Conservation (phyloP, 2,113 vertebrate genomes). For the Colinus virginianus region DNA sequence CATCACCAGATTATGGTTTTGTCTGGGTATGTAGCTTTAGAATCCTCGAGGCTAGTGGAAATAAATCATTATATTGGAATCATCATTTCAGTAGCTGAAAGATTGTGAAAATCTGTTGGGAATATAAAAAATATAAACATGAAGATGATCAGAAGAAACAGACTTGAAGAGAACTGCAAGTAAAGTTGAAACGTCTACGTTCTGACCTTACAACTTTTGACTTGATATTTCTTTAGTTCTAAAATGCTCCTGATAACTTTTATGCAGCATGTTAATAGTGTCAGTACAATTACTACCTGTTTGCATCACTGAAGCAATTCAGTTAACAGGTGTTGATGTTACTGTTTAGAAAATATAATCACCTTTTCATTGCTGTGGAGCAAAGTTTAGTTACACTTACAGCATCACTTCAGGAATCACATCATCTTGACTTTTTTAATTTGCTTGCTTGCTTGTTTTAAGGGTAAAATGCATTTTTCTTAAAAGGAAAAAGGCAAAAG, state of each 20-base stretch:
- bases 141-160: not conserved
- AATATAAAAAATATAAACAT: not conserved
- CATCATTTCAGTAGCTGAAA: not conserved
- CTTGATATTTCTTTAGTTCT: not conserved
- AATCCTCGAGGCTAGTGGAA: not conserved
- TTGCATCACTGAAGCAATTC: not conserved
- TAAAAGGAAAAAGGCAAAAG: not conserved
- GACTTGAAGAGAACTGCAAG: not conserved
- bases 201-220: not conserved
- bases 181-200: not conserved
- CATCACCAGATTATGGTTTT: not conserved
- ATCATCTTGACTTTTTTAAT: not conserved
- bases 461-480: slow-evolving; percentile 28
- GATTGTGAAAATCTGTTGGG: not conserved
- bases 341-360: not conserved
- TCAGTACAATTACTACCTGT: not conserved
- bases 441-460: not conserved
- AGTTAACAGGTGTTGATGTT: not conserved
- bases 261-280: not conserved
- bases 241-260: not conserved
- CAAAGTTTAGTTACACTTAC: not conserved
- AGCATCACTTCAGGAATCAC: not conserved
- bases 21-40: not conserved
- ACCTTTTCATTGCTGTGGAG: slow-evolving; percentile 16
- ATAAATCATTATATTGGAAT: not conserved